A percentile compares a stretch with the other conserved stretches of the same genome.
These are phyloP conservation scores for Scaptomyza flava DNA, from an alignment of 2,888 invertebrate genomes.

Conservation along the genomic window DNA sequence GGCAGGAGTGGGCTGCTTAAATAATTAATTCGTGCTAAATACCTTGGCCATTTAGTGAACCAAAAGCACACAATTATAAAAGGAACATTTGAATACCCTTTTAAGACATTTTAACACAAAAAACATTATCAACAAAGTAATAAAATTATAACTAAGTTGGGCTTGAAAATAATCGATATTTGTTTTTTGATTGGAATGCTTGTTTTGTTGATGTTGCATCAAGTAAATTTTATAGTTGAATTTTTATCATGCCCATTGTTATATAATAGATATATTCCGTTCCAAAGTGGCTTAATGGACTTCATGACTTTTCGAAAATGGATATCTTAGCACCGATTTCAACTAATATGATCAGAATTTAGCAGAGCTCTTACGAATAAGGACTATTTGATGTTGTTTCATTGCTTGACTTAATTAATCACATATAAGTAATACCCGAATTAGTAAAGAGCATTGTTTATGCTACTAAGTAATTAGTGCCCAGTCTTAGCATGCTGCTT, in stretches of 20 bases:
- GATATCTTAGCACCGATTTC: no score
- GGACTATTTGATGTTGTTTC: neutral
- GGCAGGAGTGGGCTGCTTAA: slow-evolving; percentile 56
- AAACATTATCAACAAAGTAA: neutral
- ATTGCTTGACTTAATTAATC: neutral
- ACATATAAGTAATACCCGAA: neutral
- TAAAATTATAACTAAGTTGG: neutral
- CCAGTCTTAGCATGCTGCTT: slow-evolving; percentile 35
- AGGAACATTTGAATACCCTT: slow-evolving; percentile 14
- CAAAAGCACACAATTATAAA: slow-evolving; percentile 19
- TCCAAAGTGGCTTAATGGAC: no score
- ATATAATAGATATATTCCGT: no score
- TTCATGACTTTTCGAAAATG: no score
- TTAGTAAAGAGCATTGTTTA: slow-evolving; percentile 14
- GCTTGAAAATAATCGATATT: no score
- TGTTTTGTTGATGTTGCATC: no score
- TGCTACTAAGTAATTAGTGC: slow-evolving; percentile 42
- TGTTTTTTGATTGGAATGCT: neutral
- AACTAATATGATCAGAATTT: no score
- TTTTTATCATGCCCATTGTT: no score
- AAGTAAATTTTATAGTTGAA: no score
- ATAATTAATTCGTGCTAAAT: slow-evolving; percentile 81
- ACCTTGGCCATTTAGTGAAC: slow-evolving; percentile 76
- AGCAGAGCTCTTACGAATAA: neutral
- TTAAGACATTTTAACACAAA: neutral